Conservation (phyloP, 2,888 invertebrate species). For the Eristalis intricaria region DNA sequence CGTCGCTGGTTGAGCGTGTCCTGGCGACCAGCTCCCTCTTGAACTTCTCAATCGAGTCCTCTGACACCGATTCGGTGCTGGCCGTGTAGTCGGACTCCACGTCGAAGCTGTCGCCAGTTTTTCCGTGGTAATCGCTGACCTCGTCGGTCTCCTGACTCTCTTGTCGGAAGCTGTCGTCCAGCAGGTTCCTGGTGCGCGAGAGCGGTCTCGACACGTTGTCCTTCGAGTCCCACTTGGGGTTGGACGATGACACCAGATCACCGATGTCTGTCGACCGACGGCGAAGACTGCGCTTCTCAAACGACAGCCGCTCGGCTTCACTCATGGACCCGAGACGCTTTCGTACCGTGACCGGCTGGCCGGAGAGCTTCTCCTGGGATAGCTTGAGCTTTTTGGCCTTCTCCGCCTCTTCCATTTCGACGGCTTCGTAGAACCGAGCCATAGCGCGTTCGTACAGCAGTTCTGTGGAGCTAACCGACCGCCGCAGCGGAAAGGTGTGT, state of each 20-base stretch:
- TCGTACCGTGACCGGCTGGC: slow-evolving; percentile 74
- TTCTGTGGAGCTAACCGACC: slow-evolving; percentile 91
- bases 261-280: slow-evolving; percentile 82
- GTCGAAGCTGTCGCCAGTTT: slow-evolving; percentile 78
- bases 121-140: slow-evolving; percentile 75
- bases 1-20: slow-evolving; percentile 81
- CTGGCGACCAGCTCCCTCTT: slow-evolving; percentile 79
- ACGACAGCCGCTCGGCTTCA: slow-evolving; percentile 81
- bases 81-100: slow-evolving; percentile 86
- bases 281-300: slow-evolving; percentile 82
- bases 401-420: slow-evolving; percentile 88
- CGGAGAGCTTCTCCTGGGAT: slow-evolving; percentile 75
- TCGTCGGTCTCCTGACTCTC: slow-evolving; percentile 72
- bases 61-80: slow-evolving; percentile 83
- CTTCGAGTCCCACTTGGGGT: slow-evolving; percentile 78
- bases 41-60: slow-evolving; percentile 80
- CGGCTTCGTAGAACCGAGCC: slow-evolving; percentile 90
- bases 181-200: slow-evolving; percentile 69
- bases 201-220: slow-evolving; percentile 76
- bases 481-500: slow-evolving; percentile 83
- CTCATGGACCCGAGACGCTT: slow-evolving; percentile 83
- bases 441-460: slow-evolving; percentile 91
- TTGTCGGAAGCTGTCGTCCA: slow-evolving; percentile 72
- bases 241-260: slow-evolving; percentile 66
- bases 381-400: slow-evolving; percentile 78